These are phyloP conservation scores for Eubucco bourcierii DNA, from an alignment of 2,113 vertebrate genomes.

Conservation along the genomic window DNA sequence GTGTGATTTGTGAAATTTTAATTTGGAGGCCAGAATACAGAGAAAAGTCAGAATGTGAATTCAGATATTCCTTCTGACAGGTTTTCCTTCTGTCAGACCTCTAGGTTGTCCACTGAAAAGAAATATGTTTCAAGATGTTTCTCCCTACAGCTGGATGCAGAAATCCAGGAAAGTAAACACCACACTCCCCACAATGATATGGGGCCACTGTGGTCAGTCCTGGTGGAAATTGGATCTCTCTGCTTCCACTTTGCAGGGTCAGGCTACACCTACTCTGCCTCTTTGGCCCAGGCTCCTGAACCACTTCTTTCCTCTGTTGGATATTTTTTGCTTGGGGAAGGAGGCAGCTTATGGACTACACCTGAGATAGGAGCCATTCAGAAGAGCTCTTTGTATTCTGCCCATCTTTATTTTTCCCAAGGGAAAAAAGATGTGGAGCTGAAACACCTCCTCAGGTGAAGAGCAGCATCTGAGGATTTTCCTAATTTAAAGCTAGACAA, in stretches of 20 bases:
- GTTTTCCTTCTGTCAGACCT: background rate
- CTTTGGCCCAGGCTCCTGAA: background rate
- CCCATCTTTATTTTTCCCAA: background rate
- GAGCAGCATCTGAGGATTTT: background rate
- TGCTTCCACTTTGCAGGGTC: background rate
- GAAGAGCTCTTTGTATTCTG: background rate
- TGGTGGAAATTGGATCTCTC: background rate
- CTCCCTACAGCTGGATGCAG: background rate
- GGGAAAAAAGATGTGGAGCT: background rate
- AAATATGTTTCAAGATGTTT: background rate
- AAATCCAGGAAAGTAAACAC: background rate
- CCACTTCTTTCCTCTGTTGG: background rate
- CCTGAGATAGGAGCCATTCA: background rate
- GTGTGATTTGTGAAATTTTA: background rate
- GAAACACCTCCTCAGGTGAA: background rate
- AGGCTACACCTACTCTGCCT: background rate
- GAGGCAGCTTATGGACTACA: background rate
- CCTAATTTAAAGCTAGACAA: background rate
- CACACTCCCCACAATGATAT: rapidly evolving
- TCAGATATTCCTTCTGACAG: background rate
- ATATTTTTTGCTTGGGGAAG: background rate
- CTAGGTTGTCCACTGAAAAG: background rate
- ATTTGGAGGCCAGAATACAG: background rate
- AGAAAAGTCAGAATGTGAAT: background rate
- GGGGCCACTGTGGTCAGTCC: background rate